phyloP scores from a whole-genome alignment of 2,797 vertebrate genomes.

The Gallinago stenura region DNA sequence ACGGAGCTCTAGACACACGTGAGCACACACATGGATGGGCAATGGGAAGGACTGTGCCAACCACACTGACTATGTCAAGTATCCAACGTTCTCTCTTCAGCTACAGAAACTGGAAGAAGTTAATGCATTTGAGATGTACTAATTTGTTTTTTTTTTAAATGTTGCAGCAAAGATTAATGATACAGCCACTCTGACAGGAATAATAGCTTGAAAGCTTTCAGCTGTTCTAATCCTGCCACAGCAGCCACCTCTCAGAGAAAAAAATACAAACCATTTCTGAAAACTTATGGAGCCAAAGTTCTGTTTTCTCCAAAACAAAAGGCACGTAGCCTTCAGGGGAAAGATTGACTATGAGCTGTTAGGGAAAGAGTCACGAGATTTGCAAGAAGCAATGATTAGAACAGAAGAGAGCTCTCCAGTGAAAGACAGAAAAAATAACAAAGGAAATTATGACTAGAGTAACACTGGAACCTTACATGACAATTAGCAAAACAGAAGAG shows the following conservation, averaged over 20 bases:
- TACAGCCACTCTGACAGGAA: neutral
- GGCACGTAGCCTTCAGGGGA: neutral
- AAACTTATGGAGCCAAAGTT: neutral
- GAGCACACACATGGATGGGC: fast-evolving
- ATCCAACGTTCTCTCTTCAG: neutral
- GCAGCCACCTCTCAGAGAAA: neutral
- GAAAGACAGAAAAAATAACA: neutral
- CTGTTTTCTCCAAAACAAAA: neutral
- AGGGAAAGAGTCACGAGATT: neutral
- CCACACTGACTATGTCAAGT: neutral
- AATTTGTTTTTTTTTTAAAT: neutral
- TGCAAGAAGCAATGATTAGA: neutral
- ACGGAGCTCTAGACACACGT: neutral
- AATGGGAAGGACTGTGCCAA: neutral
- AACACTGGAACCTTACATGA: neutral
- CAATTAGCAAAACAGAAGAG: neutral
- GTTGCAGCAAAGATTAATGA: neutral
- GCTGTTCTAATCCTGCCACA: neutral
- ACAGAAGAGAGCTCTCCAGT: neutral
- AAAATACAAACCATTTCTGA: neutral
- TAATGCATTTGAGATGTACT: neutral
- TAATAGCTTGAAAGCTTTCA: neutral
- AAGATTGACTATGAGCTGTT: neutral
- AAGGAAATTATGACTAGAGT: neutral
- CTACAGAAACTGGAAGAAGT: neutral